Percentiles rank a stretch among this genome's conserved stretches.
Conservation (phyloP, 1,140 invertebrate species). For the Drosophila virilis region DNA sequence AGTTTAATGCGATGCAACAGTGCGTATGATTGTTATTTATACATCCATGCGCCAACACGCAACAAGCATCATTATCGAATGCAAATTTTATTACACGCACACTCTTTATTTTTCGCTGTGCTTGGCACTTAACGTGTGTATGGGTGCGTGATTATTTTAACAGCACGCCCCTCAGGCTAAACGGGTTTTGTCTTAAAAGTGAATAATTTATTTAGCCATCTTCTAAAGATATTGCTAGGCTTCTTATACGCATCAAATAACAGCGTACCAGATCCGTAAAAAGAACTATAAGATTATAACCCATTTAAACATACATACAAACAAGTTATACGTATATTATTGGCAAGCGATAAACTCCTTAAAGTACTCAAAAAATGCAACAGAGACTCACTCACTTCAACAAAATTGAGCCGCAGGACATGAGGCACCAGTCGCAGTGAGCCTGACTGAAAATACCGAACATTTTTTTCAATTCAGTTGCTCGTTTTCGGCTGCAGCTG, state of each 20-base stretch:
- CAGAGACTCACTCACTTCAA: constrained; percentile 1
- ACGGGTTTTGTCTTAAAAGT: background rate
- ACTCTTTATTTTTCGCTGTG: constrained; percentile 1
- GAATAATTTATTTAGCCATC: background rate
- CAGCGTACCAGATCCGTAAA: too few species aligned
- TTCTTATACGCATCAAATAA: too few species aligned
- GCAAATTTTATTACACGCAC: constrained; percentile 61
- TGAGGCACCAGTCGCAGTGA: constrained; percentile 29
- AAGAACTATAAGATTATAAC: too few species aligned
- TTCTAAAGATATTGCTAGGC: background rate
- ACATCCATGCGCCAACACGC: constrained; percentile 58
- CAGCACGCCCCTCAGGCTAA: background rate
- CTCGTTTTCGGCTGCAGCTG: constrained; percentile 39
- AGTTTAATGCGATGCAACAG: constrained; percentile 65
- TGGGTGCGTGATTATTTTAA: background rate
- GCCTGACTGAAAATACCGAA: constrained; percentile 32
- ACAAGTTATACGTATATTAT: background rate
- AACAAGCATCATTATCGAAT: constrained; percentile 74
- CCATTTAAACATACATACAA: too few species aligned
- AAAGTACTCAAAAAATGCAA: background rate
- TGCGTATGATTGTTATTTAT: constrained; percentile 81
- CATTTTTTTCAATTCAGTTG: constrained; percentile 21
- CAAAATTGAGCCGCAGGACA: constrained; percentile 36
- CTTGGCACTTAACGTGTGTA: constrained; percentile 38
- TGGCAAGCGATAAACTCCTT: background rate